Evolutionary conservation across 2,113 vertebrate species (phyloP).

Genomic region (Aegypius monachus): DNA sequence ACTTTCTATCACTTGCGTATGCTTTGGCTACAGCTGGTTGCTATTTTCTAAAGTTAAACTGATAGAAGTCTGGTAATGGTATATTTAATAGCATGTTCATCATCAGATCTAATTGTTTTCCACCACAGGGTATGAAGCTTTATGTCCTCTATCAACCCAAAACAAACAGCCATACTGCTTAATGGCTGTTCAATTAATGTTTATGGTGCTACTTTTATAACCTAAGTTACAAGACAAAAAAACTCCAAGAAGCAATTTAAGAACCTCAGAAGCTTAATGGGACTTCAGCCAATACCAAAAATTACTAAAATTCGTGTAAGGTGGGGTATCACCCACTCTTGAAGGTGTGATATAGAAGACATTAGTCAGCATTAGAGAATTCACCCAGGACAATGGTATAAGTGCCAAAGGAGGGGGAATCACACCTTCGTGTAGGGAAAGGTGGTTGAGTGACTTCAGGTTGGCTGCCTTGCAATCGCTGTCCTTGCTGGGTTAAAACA

Average conservation of each 20-base stretch:
- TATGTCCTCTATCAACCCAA: constrained; percentile 65
- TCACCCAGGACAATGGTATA: background rate
- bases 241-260: constrained; percentile 40
- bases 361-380: background rate
- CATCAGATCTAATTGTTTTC: constrained; percentile 66
- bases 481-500: background rate
- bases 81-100: constrained; percentile 59
- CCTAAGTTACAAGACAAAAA: constrained; percentile 53
- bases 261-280: constrained; percentile 45
- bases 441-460: background rate
- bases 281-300: constrained; percentile 7
- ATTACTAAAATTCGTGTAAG: background rate
- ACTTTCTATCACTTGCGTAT: constrained; percentile 22
- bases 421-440: background rate
- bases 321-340: background rate
- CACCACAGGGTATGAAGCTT: constrained; percentile 61
- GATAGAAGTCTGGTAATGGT: constrained; percentile 33
- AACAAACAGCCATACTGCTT: constrained; percentile 59
- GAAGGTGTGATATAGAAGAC: background rate
- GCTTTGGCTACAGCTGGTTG: constrained; percentile 48
- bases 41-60: constrained; percentile 30
- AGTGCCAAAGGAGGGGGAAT: background rate
- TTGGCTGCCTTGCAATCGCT: background rate
- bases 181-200: constrained; percentile 69
- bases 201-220: constrained; percentile 62